These are phyloP conservation scores for Dorcus parallelipipedus DNA, from an alignment of 2,888 invertebrate species.

Conservation along the genomic window DNA sequence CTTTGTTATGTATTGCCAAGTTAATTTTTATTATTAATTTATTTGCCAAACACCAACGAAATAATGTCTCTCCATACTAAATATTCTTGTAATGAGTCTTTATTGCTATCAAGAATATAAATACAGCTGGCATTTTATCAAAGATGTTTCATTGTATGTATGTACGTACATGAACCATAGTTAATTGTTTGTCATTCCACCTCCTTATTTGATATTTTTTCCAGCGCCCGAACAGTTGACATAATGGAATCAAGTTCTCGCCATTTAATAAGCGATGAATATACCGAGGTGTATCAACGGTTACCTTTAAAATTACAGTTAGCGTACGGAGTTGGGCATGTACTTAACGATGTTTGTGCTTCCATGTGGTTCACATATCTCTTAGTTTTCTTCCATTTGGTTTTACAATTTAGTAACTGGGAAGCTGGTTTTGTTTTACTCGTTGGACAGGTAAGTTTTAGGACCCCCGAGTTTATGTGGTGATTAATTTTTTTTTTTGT, in stretches of 20 bases:
- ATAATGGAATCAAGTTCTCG: slow-evolving; percentile 32
- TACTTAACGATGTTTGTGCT: slow-evolving; percentile 89
- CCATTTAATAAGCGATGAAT: slow-evolving; percentile 42
- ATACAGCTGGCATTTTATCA: too few species aligned
- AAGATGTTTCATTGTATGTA: too few species aligned
- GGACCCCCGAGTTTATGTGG: too few species aligned
- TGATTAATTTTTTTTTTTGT: slow-evolving; percentile 38
- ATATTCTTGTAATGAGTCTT: too few species aligned
- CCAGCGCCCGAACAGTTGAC: slow-evolving; percentile 43
- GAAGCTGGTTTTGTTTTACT: slow-evolving; percentile 67
- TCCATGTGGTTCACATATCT: slow-evolving; percentile 95
- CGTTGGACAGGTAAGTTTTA: slow-evolving; percentile 64
- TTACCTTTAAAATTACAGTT: slow-evolving; percentile 49
- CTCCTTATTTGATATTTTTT: slow-evolving; percentile 39
- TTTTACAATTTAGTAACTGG: slow-evolving; percentile 57
- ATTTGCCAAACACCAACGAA: too few species aligned
- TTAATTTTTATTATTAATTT: too few species aligned
- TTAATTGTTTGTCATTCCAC: too few species aligned
- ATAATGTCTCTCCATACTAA: too few species aligned
- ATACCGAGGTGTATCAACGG: slow-evolving; percentile 51
- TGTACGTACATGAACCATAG: too few species aligned
- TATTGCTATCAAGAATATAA: too few species aligned
- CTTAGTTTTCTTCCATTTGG: slow-evolving; percentile 73
- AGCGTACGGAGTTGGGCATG: slow-evolving; percentile 78
- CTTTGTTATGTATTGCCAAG: too few species aligned